Percentiles rank a stretch among this genome's conserved stretches.
phyloP scores from a whole-genome alignment of 2,797 vertebrate species.

The Mormyrops boulengeri region DNA sequence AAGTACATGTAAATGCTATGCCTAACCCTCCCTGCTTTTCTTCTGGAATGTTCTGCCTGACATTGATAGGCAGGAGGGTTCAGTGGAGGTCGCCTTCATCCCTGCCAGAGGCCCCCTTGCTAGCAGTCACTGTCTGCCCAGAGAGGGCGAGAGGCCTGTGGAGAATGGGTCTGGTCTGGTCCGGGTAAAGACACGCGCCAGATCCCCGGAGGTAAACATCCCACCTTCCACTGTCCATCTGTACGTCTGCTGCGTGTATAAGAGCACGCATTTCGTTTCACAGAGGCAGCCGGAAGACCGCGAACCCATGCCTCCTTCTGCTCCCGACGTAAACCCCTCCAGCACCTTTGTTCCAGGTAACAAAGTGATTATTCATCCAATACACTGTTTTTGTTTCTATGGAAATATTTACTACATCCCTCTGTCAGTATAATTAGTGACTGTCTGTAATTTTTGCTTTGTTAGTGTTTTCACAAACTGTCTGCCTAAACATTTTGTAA shows the following conservation, averaged over 20 bases:
- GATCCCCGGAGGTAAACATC: slow-evolving; percentile 73
- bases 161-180: slow-evolving; percentile 62
- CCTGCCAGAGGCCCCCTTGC: slow-evolving; percentile 70
- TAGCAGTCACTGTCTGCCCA: slow-evolving; percentile 61
- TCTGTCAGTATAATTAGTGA: background rate
- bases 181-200: slow-evolving; percentile 72
- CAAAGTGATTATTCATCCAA: background rate
- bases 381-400: background rate
- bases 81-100: slow-evolving; percentile 79
- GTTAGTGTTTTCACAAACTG: background rate
- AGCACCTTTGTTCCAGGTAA: slow-evolving; percentile 76
- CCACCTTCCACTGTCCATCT: background rate
- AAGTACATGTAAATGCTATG: background rate
- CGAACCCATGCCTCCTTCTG: slow-evolving; percentile 60
- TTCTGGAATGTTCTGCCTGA: background rate
- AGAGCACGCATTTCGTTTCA: background rate
- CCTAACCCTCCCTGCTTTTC: background rate
- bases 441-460: background rate
- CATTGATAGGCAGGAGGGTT: slow-evolving; percentile 62
- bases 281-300: slow-evolving; percentile 62
- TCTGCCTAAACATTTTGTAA: background rate
- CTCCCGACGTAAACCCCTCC: slow-evolving; percentile 72
- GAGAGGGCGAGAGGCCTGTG: slow-evolving; percentile 54
- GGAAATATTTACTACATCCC: background rate
- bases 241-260: background rate